Conservation (phyloP, 1,140 invertebrate genomes). For the Sesamia nonagrioides region DNA sequence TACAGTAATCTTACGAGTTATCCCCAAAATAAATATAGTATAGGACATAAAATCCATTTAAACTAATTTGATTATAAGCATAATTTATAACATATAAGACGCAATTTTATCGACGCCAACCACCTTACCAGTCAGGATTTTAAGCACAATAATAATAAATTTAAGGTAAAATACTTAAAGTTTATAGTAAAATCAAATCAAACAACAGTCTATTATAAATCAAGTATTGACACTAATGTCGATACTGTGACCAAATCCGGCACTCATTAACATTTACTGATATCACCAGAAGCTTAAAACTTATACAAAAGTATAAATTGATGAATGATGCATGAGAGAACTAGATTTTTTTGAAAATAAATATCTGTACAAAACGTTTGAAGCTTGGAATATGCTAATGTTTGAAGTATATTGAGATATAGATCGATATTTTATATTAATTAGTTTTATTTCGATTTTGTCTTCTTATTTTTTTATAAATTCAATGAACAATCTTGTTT, state of each 20-base stretch:
- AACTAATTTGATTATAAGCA: slow-evolving; percentile 29
- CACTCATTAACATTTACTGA: slow-evolving; percentile 78
- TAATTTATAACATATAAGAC: slow-evolving; percentile 30
- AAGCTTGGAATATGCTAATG: slow-evolving; percentile 26
- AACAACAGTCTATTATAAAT: slow-evolving; percentile 64
- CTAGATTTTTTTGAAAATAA: slow-evolving; percentile 63
- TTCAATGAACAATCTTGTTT: slow-evolving; percentile 1
- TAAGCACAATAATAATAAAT: slow-evolving; percentile 39
- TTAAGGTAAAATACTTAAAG: slow-evolving; percentile 34
- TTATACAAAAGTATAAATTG: slow-evolving; percentile 74
- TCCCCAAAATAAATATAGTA: neutral
- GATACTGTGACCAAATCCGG: slow-evolving; percentile 71
- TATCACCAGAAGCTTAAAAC: slow-evolving; percentile 79
- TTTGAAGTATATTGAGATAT: neutral
- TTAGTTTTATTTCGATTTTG: slow-evolving; percentile 7
- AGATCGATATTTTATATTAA: neutral
- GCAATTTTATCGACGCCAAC: slow-evolving; percentile 17
- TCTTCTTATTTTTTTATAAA: neutral
- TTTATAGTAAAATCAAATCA: slow-evolving; percentile 50
- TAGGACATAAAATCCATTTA: slow-evolving; percentile 15
- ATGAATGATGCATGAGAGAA: slow-evolving; percentile 80
- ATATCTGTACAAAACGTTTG: slow-evolving; percentile 54
- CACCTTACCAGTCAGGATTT: slow-evolving; percentile 15
- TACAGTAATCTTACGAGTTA: neutral
- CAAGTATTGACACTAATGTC: slow-evolving; percentile 76